Evolutionary conservation across 2,797 vertebrate genomes (phyloP).

Genomic region (Hippopotamyrus pictus): DNA sequence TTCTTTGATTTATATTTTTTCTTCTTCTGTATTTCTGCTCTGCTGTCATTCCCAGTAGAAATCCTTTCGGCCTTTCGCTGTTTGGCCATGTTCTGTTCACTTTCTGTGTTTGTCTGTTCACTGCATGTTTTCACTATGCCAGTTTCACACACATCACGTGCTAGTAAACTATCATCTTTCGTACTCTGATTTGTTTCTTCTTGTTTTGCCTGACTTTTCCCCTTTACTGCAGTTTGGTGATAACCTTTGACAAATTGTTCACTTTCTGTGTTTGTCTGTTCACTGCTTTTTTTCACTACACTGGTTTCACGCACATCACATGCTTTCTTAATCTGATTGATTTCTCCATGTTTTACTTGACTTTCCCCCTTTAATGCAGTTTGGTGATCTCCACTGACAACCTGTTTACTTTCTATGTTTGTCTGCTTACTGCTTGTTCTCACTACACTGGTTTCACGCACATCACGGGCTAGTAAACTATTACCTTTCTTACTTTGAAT

Average conservation of each 20-base stretch:
- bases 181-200: conserved; percentile 38
- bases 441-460: conserved; percentile 37
- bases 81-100: conserved; percentile 32
- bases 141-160: conserved; percentile 34
- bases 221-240: not conserved
- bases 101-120: conserved; percentile 31
- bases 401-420: not conserved
- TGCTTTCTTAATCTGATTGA: conserved; percentile 37
- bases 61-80: conserved; percentile 40
- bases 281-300: conserved; percentile 37
- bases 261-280: not conserved
- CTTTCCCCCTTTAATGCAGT: conserved; percentile 33
- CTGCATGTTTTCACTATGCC: conserved; percentile 39
- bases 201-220: conserved; percentile 34
- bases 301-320: conserved; percentile 35
- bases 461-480: conserved; percentile 28
- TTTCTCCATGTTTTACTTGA: conserved; percentile 28
- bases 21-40: conserved; percentile 35
- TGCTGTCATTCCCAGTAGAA: conserved; percentile 39
- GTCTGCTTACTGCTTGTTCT: conserved; percentile 29
- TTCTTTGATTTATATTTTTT: conserved; percentile 68
- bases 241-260: not conserved
- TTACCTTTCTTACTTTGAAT: conserved; percentile 42
- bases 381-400: not conserved
- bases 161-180: conserved; percentile 35